phyloP scores from a whole-genome alignment of 2,113 vertebrate species.

The Himantopus leucocephalus region DNA sequence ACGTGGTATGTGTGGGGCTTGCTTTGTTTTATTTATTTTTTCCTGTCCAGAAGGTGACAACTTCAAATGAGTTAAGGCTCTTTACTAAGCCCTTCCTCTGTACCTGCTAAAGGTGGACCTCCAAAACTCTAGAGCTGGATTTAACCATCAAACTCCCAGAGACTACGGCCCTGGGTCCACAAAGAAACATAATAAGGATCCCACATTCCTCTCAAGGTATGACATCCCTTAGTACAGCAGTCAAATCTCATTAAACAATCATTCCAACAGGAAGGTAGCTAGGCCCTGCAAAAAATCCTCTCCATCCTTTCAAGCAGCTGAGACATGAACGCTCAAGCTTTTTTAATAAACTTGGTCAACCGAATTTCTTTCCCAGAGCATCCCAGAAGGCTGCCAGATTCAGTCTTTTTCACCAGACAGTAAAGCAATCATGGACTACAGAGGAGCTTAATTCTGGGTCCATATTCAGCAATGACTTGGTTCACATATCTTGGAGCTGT shows the following conservation, averaged over 20 bases:
- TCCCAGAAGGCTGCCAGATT: neutral
- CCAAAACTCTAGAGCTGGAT: neutral
- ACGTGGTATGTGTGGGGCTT: constrained; percentile 9
- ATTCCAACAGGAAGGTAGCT: neutral
- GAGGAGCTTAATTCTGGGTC: neutral
- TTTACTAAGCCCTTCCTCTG: neutral
- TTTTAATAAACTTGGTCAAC: neutral
- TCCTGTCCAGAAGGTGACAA: neutral
- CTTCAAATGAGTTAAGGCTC: neutral
- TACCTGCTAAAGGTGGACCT: neutral
- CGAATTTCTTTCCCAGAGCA: neutral
- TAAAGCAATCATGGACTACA: neutral
- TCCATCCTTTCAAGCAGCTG: neutral
- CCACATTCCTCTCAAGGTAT: neutral
- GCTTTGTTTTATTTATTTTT: constrained; percentile 37
- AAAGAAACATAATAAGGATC: neutral
- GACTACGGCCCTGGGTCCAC: neutral
- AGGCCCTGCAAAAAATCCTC: neutral
- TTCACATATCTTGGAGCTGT: neutral
- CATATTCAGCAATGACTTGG: neutral
- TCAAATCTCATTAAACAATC: neutral
- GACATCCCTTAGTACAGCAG: neutral
- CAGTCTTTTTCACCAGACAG: neutral
- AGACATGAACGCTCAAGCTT: neutral
- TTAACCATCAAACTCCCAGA: neutral